Conservation (phyloP, 1,140 invertebrate species). For the Cherax quadricarinatus region DNA sequence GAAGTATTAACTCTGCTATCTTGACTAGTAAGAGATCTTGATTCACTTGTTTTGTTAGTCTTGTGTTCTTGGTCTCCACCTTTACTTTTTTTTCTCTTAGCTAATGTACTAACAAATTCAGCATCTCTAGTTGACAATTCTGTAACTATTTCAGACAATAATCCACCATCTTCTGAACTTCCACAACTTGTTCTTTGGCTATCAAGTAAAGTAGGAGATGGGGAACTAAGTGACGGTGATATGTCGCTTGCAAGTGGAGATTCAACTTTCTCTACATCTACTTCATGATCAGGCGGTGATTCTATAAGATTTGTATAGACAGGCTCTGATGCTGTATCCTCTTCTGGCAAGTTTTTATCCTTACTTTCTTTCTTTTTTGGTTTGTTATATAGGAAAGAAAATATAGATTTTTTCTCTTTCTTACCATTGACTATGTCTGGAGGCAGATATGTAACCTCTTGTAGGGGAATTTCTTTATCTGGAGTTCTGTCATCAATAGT, state of each 20-base stretch:
- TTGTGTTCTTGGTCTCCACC: not conserved
- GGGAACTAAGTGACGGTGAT: conserved; percentile 52
- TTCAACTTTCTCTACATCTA: conserved; percentile 25
- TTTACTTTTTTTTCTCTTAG: conserved; percentile 50
- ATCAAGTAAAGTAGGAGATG: conserved; percentile 19
- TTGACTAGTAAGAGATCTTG: not conserved
- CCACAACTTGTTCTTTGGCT: conserved; percentile 69
- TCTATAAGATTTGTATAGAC: conserved; percentile 60
- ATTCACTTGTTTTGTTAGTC: not conserved
- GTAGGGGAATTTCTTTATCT: conserved; percentile 44
- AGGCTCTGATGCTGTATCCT: conserved; percentile 42
- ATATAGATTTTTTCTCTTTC: conserved; percentile 70
- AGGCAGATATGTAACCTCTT: conserved; percentile 63
- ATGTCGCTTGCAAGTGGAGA: conserved; percentile 38
- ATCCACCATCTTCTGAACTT: conserved; percentile 72
- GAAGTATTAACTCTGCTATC: not conserved
- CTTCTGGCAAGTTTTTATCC: conserved; percentile 54
- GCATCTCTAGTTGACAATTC: conserved; percentile 69
- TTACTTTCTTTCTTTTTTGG: conserved; percentile 70
- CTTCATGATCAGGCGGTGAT: conserved; percentile 63
- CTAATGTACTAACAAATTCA: conserved; percentile 58
- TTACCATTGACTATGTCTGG: conserved; percentile 34
- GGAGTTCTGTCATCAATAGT: conserved; percentile 73
- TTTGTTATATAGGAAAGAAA: conserved; percentile 72
- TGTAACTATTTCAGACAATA: conserved; percentile 73